Conservation (phyloP, 1,140 invertebrate genomes). For the Drosophila hydei region DNA sequence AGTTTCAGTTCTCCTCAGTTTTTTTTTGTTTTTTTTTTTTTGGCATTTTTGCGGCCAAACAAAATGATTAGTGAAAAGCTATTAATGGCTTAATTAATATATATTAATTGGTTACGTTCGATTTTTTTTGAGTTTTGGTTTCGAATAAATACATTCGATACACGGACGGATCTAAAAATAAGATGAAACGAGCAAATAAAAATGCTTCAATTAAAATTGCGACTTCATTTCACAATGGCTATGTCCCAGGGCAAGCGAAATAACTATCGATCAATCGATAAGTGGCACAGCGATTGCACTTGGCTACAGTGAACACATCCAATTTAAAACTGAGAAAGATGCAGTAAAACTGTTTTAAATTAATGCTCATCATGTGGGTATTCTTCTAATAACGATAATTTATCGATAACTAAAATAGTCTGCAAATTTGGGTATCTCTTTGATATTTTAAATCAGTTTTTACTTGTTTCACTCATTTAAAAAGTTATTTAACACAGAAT, state of each 20-base stretch:
- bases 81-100: conserved; percentile 73
- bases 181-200: conserved; percentile 1
- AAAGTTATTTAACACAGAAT: too few species aligned
- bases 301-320: conserved; percentile 2
- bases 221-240: background rate
- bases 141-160: background rate
- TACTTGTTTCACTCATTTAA: too few species aligned
- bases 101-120: conserved; percentile 67
- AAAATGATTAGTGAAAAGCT: conserved; percentile 79
- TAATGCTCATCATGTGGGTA: too few species aligned
- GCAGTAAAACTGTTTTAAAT: too few species aligned
- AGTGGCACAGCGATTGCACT: background rate
- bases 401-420: too few species aligned
- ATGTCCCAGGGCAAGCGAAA: conserved; percentile 9
- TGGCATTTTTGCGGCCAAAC: conserved; percentile 60
- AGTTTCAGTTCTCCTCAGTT: conserved; percentile 22
- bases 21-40: background rate
- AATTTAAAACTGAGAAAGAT: too few species aligned
- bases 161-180: background rate
- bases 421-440: too few species aligned
- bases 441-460: too few species aligned
- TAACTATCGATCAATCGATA: conserved; percentile 21
- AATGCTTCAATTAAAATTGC: conserved; percentile 10
- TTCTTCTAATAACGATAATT: background rate
- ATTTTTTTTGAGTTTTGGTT: conserved; percentile 8